Conservation (phyloP, 2,888 invertebrate species). For the Athetis lepigone region DNA sequence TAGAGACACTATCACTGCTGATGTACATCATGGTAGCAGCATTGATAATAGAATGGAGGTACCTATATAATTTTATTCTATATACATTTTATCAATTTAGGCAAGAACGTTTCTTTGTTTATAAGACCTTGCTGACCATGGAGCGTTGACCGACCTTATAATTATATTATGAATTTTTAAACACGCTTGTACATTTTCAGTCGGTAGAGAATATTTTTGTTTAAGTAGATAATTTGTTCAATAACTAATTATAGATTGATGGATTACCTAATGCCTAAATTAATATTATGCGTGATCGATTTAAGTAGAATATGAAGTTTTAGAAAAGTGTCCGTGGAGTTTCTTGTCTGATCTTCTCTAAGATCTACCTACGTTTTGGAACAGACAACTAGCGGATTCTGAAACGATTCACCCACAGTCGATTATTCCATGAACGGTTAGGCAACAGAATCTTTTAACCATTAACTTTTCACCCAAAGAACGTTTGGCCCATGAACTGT, state of each 20-base stretch:
- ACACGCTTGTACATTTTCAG: constrained; percentile 2
- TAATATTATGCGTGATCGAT: constrained; percentile 1
- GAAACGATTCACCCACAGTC: no score
- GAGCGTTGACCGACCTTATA: constrained; percentile 30
- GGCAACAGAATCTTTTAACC: no score
- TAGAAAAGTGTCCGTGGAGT: no score
- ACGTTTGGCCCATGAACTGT: no score
- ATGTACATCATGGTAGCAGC: constrained; percentile 7
- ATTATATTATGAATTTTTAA: constrained; percentile 2
- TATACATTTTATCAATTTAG: constrained; percentile 37
- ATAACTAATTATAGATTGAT: constrained; percentile 17
- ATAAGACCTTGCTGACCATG: constrained; percentile 42
- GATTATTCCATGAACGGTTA: no score
- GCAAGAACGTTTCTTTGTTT: constrained; percentile 46
- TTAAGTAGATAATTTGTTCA: constrained; percentile 13
- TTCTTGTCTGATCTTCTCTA: no score
- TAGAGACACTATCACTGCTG: constrained; percentile 1
- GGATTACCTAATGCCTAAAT: constrained; percentile 5
- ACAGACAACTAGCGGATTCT: no score
- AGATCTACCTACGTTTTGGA: no score
- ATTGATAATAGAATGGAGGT: constrained; percentile 15
- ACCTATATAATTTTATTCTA: constrained; percentile 26
- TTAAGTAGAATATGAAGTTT: no score
- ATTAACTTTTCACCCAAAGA: no score
- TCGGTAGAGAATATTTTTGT: constrained; percentile 26